phyloP scores from a whole-genome alignment of 2,888 invertebrate genomes.

The Norana najaformis region DNA sequence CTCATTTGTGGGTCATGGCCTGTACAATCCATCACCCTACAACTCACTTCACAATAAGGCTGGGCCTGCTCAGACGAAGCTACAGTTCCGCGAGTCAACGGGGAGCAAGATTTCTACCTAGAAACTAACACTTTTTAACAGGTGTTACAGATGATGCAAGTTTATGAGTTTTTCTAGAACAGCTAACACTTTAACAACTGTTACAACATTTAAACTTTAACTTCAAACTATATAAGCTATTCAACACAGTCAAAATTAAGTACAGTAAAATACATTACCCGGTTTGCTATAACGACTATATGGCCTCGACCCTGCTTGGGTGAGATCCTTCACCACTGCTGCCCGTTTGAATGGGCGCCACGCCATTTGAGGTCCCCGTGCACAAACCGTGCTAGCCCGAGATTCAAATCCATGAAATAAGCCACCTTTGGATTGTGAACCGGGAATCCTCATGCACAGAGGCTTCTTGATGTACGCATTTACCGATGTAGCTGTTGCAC shows the following conservation, averaged over 20 bases:
- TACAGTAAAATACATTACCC: too few species aligned
- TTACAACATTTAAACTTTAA: not conserved
- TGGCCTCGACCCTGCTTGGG: too few species aligned
- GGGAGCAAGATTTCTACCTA: slow-evolving; percentile 19
- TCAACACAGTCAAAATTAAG: not conserved
- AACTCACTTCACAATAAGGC: slow-evolving; percentile 16
- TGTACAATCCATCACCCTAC: slow-evolving; percentile 22
- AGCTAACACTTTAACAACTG: not conserved
- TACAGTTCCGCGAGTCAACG: not conserved
- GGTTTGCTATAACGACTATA: too few species aligned
- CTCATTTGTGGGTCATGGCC: slow-evolving; percentile 21
- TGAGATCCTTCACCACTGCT: too few species aligned
- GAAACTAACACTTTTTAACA: not conserved
- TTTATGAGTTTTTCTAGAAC: not conserved
- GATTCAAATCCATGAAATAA: too few species aligned
- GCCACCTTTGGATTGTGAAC: too few species aligned
- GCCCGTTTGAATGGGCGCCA: too few species aligned
- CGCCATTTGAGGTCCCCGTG: too few species aligned
- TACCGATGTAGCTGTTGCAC: too few species aligned
- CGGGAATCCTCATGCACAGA: too few species aligned
- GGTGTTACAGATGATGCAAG: not conserved
- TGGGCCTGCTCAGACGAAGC: not conserved
- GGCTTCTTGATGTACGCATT: too few species aligned
- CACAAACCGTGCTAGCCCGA: too few species aligned
- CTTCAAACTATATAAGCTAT: not conserved